Conservation (phyloP, 92 coral and sea anemone genomes). For the Bergia sp. region DNA sequence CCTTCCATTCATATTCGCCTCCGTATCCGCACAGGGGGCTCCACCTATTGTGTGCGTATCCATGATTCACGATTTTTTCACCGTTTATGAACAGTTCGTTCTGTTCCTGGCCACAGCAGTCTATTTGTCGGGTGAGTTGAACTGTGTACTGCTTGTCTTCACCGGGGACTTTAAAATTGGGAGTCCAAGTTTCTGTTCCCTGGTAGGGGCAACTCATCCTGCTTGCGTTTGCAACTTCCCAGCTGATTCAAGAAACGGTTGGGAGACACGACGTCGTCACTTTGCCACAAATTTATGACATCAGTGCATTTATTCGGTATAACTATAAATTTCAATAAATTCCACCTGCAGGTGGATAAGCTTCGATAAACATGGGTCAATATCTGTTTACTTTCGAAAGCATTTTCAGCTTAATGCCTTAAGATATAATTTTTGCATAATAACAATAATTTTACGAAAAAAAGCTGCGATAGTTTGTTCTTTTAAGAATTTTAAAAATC, state of each 20-base stretch:
- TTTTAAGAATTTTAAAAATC: no score
- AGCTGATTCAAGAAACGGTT: no score
- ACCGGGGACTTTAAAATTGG: constrained; percentile 29
- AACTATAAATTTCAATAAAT: no score
- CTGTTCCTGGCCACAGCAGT: constrained; percentile 47
- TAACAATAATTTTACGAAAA: no score
- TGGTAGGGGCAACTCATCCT: neutral
- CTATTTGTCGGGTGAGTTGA: constrained; percentile 38
- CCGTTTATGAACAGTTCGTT: constrained; percentile 50
- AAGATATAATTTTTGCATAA: no score
- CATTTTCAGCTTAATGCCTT: no score
- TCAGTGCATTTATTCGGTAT: no score
- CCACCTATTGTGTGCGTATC: constrained; percentile 41
- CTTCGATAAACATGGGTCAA: no score
- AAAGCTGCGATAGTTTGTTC: no score
- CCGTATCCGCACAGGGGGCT: constrained; percentile 49
- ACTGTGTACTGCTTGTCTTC: constrained; percentile 50
- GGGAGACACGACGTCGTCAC: neutral
- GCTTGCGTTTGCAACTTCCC: neutral
- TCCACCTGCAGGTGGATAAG: no score
- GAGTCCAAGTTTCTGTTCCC: constrained; percentile 47
- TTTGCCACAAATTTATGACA: neutral
- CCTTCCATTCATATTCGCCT: constrained; percentile 47
- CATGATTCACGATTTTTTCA: constrained; percentile 28
- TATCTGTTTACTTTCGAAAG: no score